phyloP scores from a whole-genome alignment of 2,113 vertebrate species.

The Ptyas mucosa region DNA sequence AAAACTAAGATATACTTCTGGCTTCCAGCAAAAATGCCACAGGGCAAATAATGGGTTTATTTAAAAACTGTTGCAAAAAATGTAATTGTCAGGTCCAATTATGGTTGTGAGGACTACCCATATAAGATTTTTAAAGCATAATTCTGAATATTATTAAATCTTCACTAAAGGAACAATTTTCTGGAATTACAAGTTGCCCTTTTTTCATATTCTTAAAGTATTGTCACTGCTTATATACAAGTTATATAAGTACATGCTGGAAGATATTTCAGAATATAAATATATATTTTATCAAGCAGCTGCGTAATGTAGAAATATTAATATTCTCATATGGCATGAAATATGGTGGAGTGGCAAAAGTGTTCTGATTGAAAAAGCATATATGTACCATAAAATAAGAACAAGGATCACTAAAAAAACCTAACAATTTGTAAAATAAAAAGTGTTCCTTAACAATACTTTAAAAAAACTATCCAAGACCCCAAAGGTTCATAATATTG shows the following conservation, averaged over 20 bases:
- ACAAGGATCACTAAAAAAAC: not conserved
- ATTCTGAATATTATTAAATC: not conserved
- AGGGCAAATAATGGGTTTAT: not conserved
- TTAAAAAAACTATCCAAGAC: not conserved
- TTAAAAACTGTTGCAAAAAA: not conserved
- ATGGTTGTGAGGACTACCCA: not conserved
- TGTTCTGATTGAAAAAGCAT: not conserved
- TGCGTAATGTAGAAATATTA: not conserved
- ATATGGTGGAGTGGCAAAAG: not conserved
- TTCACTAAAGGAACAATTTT: not conserved
- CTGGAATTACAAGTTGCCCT: not conserved
- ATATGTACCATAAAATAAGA: not conserved
- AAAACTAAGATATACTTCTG: not conserved
- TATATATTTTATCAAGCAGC: not conserved
- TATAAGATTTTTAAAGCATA: not conserved
- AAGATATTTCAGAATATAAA: not conserved
- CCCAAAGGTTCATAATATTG: not conserved
- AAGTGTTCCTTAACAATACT: not conserved
- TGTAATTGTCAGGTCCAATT: not conserved
- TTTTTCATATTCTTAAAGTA: not conserved
- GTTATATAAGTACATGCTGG: not conserved
- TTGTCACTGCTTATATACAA: not conserved
- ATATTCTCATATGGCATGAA: not conserved
- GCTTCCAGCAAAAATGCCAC: not conserved
- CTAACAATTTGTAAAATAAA: not conserved